phyloP scores from a whole-genome alignment of 2,113 vertebrate genomes.

The Sebastes fasciatus region DNA sequence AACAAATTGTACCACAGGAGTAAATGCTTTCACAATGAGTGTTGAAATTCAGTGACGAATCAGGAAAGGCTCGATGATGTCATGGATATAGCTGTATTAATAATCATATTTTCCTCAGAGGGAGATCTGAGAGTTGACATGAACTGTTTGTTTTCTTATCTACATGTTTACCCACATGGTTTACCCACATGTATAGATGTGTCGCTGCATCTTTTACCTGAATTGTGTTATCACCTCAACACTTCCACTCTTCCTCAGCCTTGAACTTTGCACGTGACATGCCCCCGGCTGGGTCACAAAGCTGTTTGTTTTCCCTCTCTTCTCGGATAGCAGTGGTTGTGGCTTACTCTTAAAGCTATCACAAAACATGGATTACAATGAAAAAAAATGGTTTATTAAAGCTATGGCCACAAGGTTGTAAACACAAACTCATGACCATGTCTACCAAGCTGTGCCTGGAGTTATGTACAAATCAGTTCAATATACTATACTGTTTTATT shows the following conservation, averaged over 20 bases:
- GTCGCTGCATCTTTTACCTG: conserved; percentile 21
- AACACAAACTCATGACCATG: neutral
- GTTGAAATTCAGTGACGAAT: neutral
- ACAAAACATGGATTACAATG: neutral
- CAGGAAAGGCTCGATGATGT: neutral
- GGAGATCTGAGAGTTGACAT: neutral
- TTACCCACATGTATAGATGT: neutral
- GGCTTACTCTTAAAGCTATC: neutral
- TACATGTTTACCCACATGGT: neutral
- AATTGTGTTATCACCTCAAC: conserved; percentile 34
- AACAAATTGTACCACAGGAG: neutral
- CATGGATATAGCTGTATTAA: neutral
- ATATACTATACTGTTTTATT: neutral
- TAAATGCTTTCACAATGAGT: neutral
- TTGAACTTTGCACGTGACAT: conserved; percentile 63
- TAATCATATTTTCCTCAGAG: neutral
- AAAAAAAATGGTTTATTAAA: neutral
- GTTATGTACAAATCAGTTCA: too few relatives aligned
- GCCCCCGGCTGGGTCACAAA: neutral
- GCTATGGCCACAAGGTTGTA: neutral
- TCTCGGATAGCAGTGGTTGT: neutral
- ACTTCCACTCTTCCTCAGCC: conserved; percentile 45
- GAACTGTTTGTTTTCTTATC: conserved; percentile 10
- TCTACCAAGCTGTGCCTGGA: neutral
- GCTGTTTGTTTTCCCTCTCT: neutral